Evolutionary conservation across 2,113 vertebrate genomes (phyloP).

Genomic region (Nesospiza acunhae): DNA sequence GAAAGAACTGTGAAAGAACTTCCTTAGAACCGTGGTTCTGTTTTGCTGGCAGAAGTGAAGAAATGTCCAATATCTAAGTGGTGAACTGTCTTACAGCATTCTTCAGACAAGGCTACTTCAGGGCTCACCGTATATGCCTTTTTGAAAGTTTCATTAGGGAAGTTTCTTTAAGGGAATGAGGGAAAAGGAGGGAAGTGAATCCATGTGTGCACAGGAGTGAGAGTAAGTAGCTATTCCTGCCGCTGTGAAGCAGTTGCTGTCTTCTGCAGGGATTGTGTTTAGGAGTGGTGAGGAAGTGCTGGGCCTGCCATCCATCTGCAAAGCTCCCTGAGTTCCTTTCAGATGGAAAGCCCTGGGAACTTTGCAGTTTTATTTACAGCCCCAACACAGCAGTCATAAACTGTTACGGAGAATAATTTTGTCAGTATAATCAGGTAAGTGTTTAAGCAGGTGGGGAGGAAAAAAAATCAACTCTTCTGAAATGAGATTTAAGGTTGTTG

Average conservation of each 20-base stretch:
- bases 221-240: not conserved
- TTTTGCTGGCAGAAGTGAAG: not conserved
- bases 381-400: not conserved
- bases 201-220: not conserved
- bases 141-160: not conserved
- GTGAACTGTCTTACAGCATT: not conserved
- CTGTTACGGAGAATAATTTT: not conserved
- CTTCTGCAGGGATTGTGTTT: not conserved
- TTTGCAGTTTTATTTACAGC: not conserved
- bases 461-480: not conserved
- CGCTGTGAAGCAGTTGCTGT: not conserved
- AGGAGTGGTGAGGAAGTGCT: not conserved
- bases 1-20: no score
- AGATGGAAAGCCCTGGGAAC: not conserved
- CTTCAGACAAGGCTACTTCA: not conserved
- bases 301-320: not conserved
- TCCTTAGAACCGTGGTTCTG: not conserved
- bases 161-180: not conserved
- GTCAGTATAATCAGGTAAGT: not conserved
- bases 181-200: not conserved
- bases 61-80: not conserved
- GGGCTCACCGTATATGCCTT: not conserved
- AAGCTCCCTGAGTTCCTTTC: not conserved
- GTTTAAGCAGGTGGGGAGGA: not conserved
- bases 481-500: not conserved